A percentile compares a stretch with the other conserved stretches of the same genome.
Conservation (phyloP, 2,113 vertebrate species). For the Xiphorhynchus elegans region DNA sequence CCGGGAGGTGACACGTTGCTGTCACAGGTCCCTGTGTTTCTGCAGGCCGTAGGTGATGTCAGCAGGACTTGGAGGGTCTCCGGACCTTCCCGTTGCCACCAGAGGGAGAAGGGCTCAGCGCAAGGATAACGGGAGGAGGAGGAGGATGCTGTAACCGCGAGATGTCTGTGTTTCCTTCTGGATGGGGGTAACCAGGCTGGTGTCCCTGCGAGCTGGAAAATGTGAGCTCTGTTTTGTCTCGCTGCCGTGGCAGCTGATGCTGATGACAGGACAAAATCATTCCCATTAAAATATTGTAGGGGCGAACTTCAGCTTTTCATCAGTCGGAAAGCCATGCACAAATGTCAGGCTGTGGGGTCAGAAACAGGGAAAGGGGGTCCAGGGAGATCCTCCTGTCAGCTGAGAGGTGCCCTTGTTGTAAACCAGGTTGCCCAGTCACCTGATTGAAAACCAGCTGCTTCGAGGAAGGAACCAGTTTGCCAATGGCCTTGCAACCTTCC, state of each 20-base stretch:
- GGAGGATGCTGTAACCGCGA: not conserved
- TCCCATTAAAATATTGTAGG: not conserved
- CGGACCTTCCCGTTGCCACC: not conserved
- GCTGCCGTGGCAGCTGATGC: not conserved
- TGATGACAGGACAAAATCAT: not conserved
- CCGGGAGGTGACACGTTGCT: not conserved
- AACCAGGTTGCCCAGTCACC: not conserved
- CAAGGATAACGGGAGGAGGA: not conserved
- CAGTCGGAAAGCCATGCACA: not conserved
- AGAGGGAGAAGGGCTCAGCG: conserved; percentile 11
- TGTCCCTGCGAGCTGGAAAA: conserved; percentile 9
- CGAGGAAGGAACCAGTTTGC: not conserved
- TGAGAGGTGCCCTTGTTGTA: not conserved
- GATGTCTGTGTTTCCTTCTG: not conserved
- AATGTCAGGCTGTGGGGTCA: not conserved
- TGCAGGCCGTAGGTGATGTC: not conserved
- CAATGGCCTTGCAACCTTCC: not conserved
- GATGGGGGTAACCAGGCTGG: not conserved
- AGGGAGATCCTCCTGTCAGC: not conserved
- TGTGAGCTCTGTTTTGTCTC: conserved; percentile 35
- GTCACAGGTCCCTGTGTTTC: fast-evolving
- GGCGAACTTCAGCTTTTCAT: not conserved
- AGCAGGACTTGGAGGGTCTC: not conserved
- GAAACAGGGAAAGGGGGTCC: not conserved
- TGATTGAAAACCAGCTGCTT: not conserved